Percentiles rank a stretch among this genome's conserved stretches.
Evolutionary conservation across 2,113 vertebrate genomes (phyloP).

Genomic region (Ceuthmochares aereus): DNA sequence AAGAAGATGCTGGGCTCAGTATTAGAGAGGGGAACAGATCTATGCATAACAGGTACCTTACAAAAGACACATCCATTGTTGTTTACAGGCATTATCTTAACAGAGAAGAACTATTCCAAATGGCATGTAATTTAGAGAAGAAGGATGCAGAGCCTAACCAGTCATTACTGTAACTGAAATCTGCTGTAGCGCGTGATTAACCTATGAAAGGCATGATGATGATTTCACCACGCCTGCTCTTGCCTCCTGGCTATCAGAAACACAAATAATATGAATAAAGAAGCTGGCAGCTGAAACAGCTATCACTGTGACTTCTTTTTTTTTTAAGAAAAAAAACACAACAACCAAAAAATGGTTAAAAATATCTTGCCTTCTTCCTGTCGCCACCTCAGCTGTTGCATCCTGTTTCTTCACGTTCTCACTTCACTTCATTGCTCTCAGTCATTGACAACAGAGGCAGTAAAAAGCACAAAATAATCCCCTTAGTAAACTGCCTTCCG

Average conservation of each 20-base stretch:
- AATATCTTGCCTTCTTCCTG: constrained; percentile 58
- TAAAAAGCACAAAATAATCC: constrained; percentile 49
- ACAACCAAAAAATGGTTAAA: not conserved
- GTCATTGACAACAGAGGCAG: constrained; percentile 10
- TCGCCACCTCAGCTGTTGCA: constrained; percentile 34
- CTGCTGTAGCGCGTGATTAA: constrained; percentile 12
- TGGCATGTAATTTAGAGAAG: constrained; percentile 34
- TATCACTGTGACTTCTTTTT: not conserved
- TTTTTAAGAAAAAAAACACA: not conserved
- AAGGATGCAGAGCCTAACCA: constrained; percentile 37
- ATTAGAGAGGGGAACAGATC: not conserved
- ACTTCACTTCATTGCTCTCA: not conserved
- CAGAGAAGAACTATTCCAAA: not conserved
- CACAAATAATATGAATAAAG: not conserved
- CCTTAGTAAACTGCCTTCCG: not conserved
- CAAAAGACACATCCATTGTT: not conserved
- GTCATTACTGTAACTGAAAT: constrained; percentile 54
- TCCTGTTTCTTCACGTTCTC: constrained; percentile 32
- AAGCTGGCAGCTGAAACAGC: constrained; percentile 1
- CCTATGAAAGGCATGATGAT: constrained; percentile 29
- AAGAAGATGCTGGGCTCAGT: not conserved
- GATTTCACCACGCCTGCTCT: constrained; percentile 27
- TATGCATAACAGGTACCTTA: constrained; percentile 3
- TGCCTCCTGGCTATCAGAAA: constrained; percentile 36
- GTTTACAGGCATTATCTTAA: not conserved